Base-by-base conservation (phyloP, 2,113 vertebrate genomes). In the Plotosus lineatus region DNA sequence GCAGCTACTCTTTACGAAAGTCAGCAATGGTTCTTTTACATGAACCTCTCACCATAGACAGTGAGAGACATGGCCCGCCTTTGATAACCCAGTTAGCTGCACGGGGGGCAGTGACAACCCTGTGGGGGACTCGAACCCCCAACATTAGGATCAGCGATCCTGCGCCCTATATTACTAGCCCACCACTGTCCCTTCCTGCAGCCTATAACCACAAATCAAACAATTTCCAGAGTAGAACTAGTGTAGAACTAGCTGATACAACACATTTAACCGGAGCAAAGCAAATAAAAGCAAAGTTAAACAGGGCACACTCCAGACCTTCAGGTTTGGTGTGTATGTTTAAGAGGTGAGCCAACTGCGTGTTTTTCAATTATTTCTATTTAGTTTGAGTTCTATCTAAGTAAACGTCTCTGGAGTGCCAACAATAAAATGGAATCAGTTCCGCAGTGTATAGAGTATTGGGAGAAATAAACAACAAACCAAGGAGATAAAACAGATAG, bases 281-380 rank as follows among this genome's bases (percentile, higher is more conserved):
- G 68, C 53, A 60, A 76, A 76, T 58, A 42, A 58, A 36, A 74
- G 28, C 33, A 55, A n/a, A 15, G 26, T 79, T 44, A 46, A 66
- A 76, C 55, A 76, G 58, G 40, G 56, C n/a, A 61, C 44, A 51
- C 73, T 83, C 81, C 58, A 81, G 79, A 66, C 44, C 63, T 66
- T 91, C 90, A 86, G 89, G 92, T 91, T 91, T 88, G 88, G 87
- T 89, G 87, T 91, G 88, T 93, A 80, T 89, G 63, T 87, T 82
- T 88, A 53, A 74, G 80, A 77, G 76, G 68, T 51, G 80, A 50
- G 75, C 28, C 76, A 63, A 21, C n/a, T 58, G 51, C 10, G 50
- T 82, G 71, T 63, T 46, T 53, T 78, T 82, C 3, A 26, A 73
- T 33, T 19, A 58, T 36, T 5, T 63, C 10, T 84, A 77, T 81